phyloP scores from a whole-genome alignment of 2,888 invertebrate species.

The Orthonychiurus folsomi region DNA sequence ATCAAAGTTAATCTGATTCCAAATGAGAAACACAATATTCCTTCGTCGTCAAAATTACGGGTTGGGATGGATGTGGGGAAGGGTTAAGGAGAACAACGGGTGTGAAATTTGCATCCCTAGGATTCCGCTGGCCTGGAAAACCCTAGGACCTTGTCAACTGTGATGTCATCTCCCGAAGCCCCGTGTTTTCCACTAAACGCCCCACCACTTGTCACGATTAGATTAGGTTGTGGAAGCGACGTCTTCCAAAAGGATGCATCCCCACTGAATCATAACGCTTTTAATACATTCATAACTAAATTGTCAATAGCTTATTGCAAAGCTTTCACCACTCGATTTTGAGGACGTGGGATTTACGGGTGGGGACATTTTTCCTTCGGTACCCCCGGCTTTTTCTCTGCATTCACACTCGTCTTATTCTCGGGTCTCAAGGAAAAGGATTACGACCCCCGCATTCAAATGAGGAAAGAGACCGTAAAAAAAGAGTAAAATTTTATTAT shows the following conservation, averaged over 20 bases:
- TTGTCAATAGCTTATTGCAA: too few species aligned
- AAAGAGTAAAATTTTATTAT: too few species aligned
- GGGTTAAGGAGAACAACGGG: too few species aligned
- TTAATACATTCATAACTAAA: neutral
- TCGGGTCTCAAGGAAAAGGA: too few species aligned
- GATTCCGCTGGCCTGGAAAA: neutral
- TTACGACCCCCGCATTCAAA: too few species aligned
- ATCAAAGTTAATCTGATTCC: conserved; percentile 28
- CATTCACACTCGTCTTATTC: too few species aligned
- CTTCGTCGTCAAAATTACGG: neutral
- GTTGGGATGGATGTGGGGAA: neutral
- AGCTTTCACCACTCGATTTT: neutral
- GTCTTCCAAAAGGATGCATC: too few species aligned
- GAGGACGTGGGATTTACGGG: too few species aligned
- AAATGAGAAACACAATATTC: conserved; percentile 21
- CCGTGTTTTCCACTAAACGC: neutral
- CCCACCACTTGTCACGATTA: neutral
- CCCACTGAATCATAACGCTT: neutral
- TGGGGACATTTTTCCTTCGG: too few species aligned
- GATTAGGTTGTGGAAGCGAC: neutral
- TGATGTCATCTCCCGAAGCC: neutral
- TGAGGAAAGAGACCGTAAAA: too few species aligned
- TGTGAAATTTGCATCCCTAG: neutral
- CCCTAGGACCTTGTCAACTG: neutral
- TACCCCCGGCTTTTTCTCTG: too few species aligned